Percentiles rank a stretch among this genome's conserved stretches.
These are phyloP conservation scores for Agelastica alni DNA, from an alignment of 2,888 invertebrate species.

Conservation along the genomic window DNA sequence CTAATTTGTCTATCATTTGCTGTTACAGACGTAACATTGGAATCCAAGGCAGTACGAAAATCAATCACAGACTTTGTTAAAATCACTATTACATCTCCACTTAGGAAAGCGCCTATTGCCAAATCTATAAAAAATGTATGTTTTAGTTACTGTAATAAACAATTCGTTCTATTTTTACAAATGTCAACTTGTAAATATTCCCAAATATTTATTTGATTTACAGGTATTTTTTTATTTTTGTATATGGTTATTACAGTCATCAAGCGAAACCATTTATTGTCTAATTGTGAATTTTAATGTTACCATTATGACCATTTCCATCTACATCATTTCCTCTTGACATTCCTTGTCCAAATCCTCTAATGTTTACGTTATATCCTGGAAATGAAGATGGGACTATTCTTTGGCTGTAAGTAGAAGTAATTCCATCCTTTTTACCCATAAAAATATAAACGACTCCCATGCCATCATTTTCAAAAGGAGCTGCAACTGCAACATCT, in stretches of 20 bases:
- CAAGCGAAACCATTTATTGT: too few species aligned
- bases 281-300: too few species aligned
- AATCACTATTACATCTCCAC: constrained; percentile 62
- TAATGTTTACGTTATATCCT: constrained; percentile 34
- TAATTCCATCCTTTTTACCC: constrained; percentile 60
- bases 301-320: constrained; percentile 66
- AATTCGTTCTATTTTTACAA: too few species aligned
- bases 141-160: too few species aligned
- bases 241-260: too few species aligned
- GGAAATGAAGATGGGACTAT: constrained; percentile 57
- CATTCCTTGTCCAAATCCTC: constrained; percentile 66
- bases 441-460: constrained; percentile 70
- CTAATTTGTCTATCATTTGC: background rate
- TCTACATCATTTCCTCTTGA: constrained; percentile 66
- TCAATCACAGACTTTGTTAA: constrained; percentile 52
- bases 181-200: too few species aligned
- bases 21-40: constrained; percentile 25
- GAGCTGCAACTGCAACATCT: constrained; percentile 71
- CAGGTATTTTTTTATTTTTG: too few species aligned
- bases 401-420: constrained; percentile 57
- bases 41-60: constrained; percentile 27
- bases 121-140: constrained; percentile 63
- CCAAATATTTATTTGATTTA: too few species aligned
- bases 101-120: constrained; percentile 64
- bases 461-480: constrained; percentile 63